Evolutionary conservation across 1,140 invertebrate species (phyloP).

Genomic region (Meteorus sp.): DNA sequence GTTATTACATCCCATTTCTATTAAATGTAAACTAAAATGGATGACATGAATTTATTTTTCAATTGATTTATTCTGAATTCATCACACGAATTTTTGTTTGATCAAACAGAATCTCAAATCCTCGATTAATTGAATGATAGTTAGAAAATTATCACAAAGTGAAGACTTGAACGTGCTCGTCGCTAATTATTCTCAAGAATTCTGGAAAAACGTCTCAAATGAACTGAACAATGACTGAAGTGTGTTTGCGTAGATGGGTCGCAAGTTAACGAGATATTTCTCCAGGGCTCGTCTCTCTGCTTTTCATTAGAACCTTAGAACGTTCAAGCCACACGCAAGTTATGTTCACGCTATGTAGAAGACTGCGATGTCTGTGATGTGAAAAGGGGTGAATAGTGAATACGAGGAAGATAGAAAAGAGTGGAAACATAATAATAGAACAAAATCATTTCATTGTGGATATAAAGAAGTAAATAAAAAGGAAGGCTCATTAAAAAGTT

Average conservation of each 20-base stretch:
- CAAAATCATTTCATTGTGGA: not conserved
- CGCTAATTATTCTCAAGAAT: not conserved
- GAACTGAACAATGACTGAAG: not conserved
- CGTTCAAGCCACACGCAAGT: not conserved
- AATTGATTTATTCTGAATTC: too few relatives aligned
- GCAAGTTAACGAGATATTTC: slow-evolving; percentile 19
- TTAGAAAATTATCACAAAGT: too few relatives aligned
- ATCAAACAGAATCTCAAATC: too few relatives aligned
- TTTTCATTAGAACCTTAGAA: slow-evolving; percentile 8
- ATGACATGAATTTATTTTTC: too few relatives aligned
- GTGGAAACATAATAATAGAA: not conserved
- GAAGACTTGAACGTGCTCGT: too few relatives aligned
- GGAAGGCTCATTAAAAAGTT: not conserved
- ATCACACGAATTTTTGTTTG: too few relatives aligned
- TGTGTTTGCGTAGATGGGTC: slow-evolving; percentile 5
- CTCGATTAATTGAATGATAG: too few relatives aligned
- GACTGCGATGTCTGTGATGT: not conserved
- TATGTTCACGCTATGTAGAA: not conserved
- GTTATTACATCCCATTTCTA: too few relatives aligned
- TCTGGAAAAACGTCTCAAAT: not conserved
- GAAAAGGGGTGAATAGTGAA: not conserved
- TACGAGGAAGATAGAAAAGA: not conserved
- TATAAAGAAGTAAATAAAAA: not conserved
- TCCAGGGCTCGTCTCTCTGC: not conserved
- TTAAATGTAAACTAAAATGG: too few relatives aligned